Evolutionary conservation across 2,113 vertebrate genomes (phyloP), one percentile per base, ranked within the genome.

Genomic region (Cyanistes caeruleus): DNA sequence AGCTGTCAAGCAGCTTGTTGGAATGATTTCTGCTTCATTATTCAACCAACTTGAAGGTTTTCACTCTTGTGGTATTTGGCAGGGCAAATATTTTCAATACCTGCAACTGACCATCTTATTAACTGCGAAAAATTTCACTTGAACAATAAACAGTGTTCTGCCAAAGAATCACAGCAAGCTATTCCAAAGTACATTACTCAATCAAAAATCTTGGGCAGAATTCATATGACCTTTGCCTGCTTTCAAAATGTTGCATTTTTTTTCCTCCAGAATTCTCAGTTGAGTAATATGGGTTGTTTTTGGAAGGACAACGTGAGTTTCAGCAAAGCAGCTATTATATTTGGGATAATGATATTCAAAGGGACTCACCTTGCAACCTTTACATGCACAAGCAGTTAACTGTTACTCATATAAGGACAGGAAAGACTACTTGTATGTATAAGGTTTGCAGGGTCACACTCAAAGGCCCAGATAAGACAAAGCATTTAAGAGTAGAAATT

Each of bases 61-160:
- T 89, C 58, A 85, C 20, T 90, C 49, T 67, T 94, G 67, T 89
- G 67, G 70, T 95, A 79, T 92, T 96, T 96, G 93, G 94, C 87
- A 90, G 85, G 80, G 84, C 63, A 97, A 95, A 93, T 91, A 87
- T 97, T 97, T 97, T 94, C 75, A 87, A 69, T 95, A 91, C 88
- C 89, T 97, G 82, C 58, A 85, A 79, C 72, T 93, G 76, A 91
- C 87, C 83, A 78, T 69, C 87, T 90, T 95, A 96, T 93, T 96
- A 97, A 94, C 91, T 89, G 89, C 87, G 91, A 97, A 96, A 87
- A 97, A 95, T 77, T 81, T 94, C 44, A 39, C 87, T 91, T 79
- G 73, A 96, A 89, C 93, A 96, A 97, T 93, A 96, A 95, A 94
- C 56, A 84, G 46, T 65, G 69, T 85, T 94, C 84, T 92, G 78